Percentiles rank a stretch among this genome's conserved stretches.
These are phyloP conservation scores for Hirudo medicinalis DNA, from an alignment of 1,140 invertebrate species.

Conservation along the genomic window DNA sequence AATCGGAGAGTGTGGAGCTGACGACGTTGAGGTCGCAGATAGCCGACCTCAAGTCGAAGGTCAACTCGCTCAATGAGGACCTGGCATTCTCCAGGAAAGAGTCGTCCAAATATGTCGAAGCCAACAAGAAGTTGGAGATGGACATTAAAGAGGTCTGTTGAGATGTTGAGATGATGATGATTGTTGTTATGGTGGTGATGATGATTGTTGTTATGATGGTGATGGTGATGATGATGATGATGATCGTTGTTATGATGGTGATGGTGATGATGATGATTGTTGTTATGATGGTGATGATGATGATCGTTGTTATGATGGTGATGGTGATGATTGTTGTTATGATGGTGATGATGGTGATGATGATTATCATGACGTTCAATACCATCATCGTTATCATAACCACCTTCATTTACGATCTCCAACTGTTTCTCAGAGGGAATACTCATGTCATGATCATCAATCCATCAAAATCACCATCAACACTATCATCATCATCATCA, in stretches of 20 bases:
- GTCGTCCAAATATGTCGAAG: not conserved
- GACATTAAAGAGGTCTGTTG: conserved; percentile 1
- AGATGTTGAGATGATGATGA: conserved; percentile 5
- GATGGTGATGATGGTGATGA: not conserved
- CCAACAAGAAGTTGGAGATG: not conserved
- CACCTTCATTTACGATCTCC: not conserved
- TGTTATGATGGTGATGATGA: not conserved
- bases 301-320: not conserved
- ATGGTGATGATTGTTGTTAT: not conserved
- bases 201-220: not conserved
- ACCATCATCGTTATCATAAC: not conserved
- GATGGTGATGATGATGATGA: not conserved
- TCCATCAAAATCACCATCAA: not conserved
- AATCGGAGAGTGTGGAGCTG: not conserved
- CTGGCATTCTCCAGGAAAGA: not conserved
- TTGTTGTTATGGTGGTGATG: not conserved
- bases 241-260: not conserved
- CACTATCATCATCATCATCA: not conserved
- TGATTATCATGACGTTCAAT: not conserved
- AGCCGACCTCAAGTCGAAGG: conserved; percentile 4
- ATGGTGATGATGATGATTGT: not conserved
- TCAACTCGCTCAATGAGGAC: conserved; percentile 2
- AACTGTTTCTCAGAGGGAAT: not conserved
- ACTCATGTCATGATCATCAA: not conserved
- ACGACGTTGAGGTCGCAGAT: not conserved